Evolutionary conservation across 2,113 vertebrate genomes (phyloP).

Genomic region (Pungitius pungitius): DNA sequence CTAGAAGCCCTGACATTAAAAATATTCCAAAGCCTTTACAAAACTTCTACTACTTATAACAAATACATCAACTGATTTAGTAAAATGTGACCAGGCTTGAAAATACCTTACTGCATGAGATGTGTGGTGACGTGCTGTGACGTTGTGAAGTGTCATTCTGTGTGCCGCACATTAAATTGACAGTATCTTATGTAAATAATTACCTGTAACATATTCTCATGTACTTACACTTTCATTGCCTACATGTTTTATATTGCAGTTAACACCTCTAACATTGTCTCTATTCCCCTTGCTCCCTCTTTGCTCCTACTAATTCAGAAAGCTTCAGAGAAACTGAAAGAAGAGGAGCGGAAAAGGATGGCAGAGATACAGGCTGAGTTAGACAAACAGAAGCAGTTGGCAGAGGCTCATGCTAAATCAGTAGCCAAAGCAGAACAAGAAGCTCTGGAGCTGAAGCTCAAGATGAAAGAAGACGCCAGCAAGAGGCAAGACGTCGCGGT

Average conservation of each 20-base stretch:
- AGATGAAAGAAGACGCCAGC: conserved; percentile 91
- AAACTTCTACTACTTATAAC: background rate
- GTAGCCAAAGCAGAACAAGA: conserved; percentile 91
- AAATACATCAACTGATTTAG: background rate
- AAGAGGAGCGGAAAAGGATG: conserved; percentile 89
- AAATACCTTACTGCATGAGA: conserved; percentile 65
- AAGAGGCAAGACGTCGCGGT: conserved; percentile 88
- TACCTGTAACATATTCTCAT: conserved; percentile 41
- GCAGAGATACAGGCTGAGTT: conserved; percentile 93
- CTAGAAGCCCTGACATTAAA: conserved; percentile 5
- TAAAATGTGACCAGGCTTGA: background rate
- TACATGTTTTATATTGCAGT: conserved; percentile 12
- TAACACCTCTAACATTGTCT: conserved; percentile 63
- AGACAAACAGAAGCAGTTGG: conserved; percentile 93
- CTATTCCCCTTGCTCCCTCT: conserved; percentile 74
- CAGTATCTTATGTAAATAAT: conserved; percentile 18
- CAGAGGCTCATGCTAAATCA: conserved; percentile 90
- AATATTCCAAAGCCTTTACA: background rate
- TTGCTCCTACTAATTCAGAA: conserved; percentile 85
- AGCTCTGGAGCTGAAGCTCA: conserved; percentile 86
- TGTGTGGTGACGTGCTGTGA: conserved; percentile 65
- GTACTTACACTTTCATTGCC: conserved; percentile 23
- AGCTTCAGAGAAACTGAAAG: conserved; percentile 91
- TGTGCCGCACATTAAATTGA: conserved; percentile 65
- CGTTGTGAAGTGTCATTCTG: conserved; percentile 71